Percentiles rank a stretch among this genome's conserved stretches.
Evolutionary conservation across 2,113 vertebrate genomes (phyloP).

Genomic region (Sylvilagus bachmani): DNA sequence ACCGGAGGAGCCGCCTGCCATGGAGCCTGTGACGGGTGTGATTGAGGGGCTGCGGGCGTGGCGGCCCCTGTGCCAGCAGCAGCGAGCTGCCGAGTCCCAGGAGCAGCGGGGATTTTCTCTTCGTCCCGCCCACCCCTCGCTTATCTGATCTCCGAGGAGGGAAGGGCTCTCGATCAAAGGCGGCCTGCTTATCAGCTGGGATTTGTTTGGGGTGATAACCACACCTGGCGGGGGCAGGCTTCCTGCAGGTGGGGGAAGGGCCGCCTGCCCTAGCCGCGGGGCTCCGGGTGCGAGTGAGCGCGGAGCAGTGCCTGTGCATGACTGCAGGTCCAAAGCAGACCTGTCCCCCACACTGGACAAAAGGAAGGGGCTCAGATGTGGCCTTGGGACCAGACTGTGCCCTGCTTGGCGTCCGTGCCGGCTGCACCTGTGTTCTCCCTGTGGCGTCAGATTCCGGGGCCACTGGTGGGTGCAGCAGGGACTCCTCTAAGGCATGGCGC

Average conservation of each 20-base stretch:
- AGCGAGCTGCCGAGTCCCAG: conserved; percentile 17
- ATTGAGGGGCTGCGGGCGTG: conserved; percentile 72
- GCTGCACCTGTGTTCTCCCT: background rate
- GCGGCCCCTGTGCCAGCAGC: conserved; percentile 58
- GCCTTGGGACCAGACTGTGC: background rate
- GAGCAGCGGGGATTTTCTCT: conserved; percentile 72
- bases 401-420: background rate
- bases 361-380: background rate
- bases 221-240: conserved; percentile 70
- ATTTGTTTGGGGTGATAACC: conserved; percentile 76
- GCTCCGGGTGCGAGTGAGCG: background rate
- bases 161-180: conserved; percentile 79
- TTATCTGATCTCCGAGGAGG: conserved; percentile 79
- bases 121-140: conserved; percentile 4
- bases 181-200: conserved; percentile 77
- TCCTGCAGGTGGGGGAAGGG: conserved; percentile 59
- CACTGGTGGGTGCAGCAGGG: background rate
- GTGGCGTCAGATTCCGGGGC: background rate
- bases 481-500: background rate
- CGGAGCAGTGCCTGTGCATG: fast-evolving
- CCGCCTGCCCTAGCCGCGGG: background rate
- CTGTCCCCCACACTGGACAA: background rate
- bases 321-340: background rate
- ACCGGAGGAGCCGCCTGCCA: conserved; percentile 82
- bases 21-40: conserved; percentile 73